These are phyloP conservation scores for Acromyrmex heyeri DNA, from an alignment of 1,140 invertebrate species.

Conservation along the genomic window DNA sequence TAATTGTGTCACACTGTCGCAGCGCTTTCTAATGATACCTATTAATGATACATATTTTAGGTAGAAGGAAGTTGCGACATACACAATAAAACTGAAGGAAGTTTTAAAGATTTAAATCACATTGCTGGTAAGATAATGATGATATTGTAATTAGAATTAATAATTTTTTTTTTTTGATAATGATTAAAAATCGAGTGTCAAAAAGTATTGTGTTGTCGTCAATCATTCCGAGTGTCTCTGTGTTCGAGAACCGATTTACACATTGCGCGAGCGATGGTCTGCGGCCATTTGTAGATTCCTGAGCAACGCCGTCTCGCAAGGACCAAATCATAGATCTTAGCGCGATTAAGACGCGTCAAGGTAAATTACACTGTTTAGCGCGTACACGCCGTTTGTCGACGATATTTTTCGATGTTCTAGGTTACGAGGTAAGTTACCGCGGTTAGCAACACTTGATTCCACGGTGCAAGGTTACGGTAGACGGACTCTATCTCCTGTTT, in stretches of 20 bases:
- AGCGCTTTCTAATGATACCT: neutral
- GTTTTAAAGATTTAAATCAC: neutral
- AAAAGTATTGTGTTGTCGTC: neutral
- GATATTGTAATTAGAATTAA: neutral
- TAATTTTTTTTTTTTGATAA: neutral
- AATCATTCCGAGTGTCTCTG: neutral
- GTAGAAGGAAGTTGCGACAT: neutral
- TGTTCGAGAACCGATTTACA: neutral
- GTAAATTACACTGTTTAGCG: conserved; percentile 50
- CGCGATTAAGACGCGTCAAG: conserved; percentile 27
- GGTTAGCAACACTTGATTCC: conserved; percentile 76
- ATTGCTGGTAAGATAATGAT: neutral
- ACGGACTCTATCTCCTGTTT: conserved; percentile 66
- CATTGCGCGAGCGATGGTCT: conserved; percentile 10
- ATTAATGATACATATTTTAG: too few species aligned
- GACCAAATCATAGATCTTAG: conserved; percentile 49
- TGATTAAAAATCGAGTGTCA: neutral
- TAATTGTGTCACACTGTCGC: conserved; percentile 12
- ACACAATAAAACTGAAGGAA: neutral
- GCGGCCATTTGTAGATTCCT: neutral
- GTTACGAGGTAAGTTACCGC: conserved; percentile 77
- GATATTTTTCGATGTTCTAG: conserved; percentile 74
- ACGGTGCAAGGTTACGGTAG: conserved; percentile 75
- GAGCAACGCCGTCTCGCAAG: conserved; percentile 3
- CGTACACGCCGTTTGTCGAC: conserved; percentile 29